Evolutionary conservation across 2,797 vertebrate genomes (phyloP), one percentile per base, ranked within the genome.

Genomic region (Chaenodraco wilsoni): DNA sequence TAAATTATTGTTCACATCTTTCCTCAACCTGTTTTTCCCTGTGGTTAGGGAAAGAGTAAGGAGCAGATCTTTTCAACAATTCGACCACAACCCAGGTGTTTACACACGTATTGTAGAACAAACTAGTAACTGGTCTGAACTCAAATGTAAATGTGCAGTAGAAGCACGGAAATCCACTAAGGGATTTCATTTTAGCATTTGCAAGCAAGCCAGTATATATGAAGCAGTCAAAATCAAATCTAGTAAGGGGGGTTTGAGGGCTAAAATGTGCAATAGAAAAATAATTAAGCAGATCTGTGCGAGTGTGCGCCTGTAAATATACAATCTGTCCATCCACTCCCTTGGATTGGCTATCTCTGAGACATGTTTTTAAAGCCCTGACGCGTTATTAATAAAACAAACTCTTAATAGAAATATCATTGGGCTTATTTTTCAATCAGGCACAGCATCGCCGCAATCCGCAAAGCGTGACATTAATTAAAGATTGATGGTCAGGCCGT

Each of bases 381-480:
- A 94, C 90, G 89, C 82, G 89, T 94, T 93, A 95, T 94, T 95
- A 95, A 95, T 95, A 95, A 95, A 94, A 94, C 91, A 94, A 93
- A 93, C 93, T 92, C 91, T 37, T 94, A 94, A 95, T 94, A 95
- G 92, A 95, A 95, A 95, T 94, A 95, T 94, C 91, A 95, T 95
- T 94, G 92, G 78, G 90, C 93, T 95, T 94, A 95, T 95, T 95
- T 95, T 95, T 95, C 93, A 94, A 94, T 95, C 93, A 95, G 93
- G 88, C 92, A 86, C 84, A 87, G 88, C 87, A 93, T 93, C 84
- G 68, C 83, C 81, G 92, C 93, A 93, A 94, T 94, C 93, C 86
- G 84, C 89, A 93, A 93, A 93, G 91, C 92, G 87, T 94, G 93
- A 95, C 94, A 94, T 95, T 95, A 95, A 95, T 95, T 94, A 95